Conservation (phyloP, 2,113 vertebrate species). For the Okapia johnstoni region DNA sequence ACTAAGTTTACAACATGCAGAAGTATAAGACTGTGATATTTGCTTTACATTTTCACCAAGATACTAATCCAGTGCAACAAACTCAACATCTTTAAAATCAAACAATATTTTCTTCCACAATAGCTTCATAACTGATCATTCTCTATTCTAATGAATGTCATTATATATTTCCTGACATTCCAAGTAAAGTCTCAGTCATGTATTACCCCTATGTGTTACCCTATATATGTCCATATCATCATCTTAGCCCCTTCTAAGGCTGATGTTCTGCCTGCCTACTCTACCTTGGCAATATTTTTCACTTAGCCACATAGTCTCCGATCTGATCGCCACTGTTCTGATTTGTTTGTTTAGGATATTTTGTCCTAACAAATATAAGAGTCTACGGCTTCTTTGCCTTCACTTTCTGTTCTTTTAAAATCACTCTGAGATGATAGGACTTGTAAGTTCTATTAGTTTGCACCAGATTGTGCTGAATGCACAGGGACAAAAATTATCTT, state of each 20-base stretch:
- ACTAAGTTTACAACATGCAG: background rate
- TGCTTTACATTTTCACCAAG: background rate
- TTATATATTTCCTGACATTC: background rate
- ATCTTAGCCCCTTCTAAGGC: background rate
- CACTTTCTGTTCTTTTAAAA: background rate
- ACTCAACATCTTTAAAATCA: background rate
- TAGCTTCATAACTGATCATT: background rate
- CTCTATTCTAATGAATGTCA: background rate
- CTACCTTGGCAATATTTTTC: background rate
- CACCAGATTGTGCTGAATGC: background rate
- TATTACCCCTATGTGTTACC: background rate
- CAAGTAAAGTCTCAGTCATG: background rate
- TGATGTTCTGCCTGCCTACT: background rate
- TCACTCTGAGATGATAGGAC: background rate
- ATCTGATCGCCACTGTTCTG: background rate
- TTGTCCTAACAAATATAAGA: background rate
- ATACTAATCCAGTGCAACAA: background rate
- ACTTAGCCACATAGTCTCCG: background rate
- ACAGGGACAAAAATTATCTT: background rate
- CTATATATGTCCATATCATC: background rate
- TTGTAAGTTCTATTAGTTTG: background rate
- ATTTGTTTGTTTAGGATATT: background rate
- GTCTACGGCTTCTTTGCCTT: background rate
- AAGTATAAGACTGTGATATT: background rate
- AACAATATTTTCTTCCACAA: background rate